A percentile compares a stretch with the other conserved stretches of the same genome.
Conservation (phyloP, 1,140 invertebrate genomes). For the Berghia stephanieae region DNA sequence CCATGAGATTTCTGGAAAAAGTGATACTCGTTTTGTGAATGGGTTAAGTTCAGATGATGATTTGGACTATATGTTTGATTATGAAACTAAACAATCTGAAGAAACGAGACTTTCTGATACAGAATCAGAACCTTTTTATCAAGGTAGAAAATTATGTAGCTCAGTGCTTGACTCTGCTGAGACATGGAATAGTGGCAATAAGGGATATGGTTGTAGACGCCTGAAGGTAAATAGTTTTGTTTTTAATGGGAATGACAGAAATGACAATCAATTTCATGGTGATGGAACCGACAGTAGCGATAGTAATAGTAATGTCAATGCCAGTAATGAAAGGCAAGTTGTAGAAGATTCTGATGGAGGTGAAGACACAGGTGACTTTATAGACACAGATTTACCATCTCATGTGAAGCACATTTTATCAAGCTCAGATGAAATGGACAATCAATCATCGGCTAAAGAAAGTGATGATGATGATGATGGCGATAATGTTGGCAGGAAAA, state of each 20-base stretch:
- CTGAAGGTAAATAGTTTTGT: background rate
- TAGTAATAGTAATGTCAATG: background rate
- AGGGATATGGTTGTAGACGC: too few species aligned
- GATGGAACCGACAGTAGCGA: background rate
- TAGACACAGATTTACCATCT: slow-evolving; percentile 58
- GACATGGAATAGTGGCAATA: background rate
- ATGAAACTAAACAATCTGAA: background rate
- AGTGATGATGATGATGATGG: slow-evolving; percentile 47
- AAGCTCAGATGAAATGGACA: slow-evolving; percentile 53
- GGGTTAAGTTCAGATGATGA: slow-evolving; percentile 6
- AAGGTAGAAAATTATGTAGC: background rate
- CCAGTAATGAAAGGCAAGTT: background rate
- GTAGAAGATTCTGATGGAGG: slow-evolving; percentile 35
- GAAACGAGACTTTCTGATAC: background rate
- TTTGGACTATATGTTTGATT: background rate
- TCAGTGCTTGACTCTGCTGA: background rate
- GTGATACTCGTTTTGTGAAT: slow-evolving; percentile 9
- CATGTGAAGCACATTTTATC: slow-evolving; percentile 49
- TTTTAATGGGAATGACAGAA: background rate
- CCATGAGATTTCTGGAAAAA: slow-evolving; percentile 27
- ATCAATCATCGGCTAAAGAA: slow-evolving; percentile 42
- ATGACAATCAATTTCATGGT: background rate
- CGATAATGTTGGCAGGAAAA: slow-evolving; percentile 30
- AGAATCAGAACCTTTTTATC: background rate
- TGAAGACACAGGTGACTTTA: slow-evolving; percentile 62